Evolutionary conservation across 2,888 invertebrate species (phyloP).

Genomic region (Pteria penguin): DNA sequence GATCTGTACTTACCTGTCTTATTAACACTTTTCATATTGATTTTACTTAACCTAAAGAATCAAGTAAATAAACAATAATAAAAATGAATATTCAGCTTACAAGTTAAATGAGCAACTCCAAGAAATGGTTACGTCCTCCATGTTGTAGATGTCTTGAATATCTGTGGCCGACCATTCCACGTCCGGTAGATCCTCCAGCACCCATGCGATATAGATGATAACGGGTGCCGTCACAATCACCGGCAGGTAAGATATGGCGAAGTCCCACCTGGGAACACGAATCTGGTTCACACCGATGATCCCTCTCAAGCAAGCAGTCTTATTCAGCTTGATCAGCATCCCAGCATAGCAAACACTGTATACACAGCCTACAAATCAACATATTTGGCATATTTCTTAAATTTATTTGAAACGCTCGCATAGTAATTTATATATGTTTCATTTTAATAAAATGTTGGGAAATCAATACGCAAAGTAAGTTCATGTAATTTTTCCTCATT

Average conservation of each 20-base stretch:
- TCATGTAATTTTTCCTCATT: too few species aligned
- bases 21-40: neutral
- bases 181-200: neutral
- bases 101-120: slow-evolving; percentile 21
- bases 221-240: slow-evolving; percentile 16
- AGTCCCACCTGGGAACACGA: slow-evolving; percentile 28
- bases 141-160: slow-evolving; percentile 4
- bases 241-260: slow-evolving; percentile 23
- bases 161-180: slow-evolving; percentile 18
- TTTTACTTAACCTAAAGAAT: neutral
- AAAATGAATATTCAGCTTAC: neutral
- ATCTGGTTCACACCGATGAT: slow-evolving; percentile 12
- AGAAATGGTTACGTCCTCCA: slow-evolving; percentile 24
- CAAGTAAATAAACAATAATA: neutral
- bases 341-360: slow-evolving; percentile 4
- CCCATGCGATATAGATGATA: slow-evolving; percentile 9
- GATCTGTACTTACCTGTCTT: too few species aligned
- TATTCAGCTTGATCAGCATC: slow-evolving; percentile 32
- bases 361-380: too few species aligned
- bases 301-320: slow-evolving; percentile 24
- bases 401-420: too few species aligned
- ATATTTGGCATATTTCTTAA: too few species aligned
- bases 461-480: too few species aligned
- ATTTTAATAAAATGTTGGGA: too few species aligned
- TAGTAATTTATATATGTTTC: too few species aligned